These are phyloP conservation scores for Sphaeramia orbicularis DNA, from an alignment of 2,797 vertebrate genomes.

Conservation along the genomic window DNA sequence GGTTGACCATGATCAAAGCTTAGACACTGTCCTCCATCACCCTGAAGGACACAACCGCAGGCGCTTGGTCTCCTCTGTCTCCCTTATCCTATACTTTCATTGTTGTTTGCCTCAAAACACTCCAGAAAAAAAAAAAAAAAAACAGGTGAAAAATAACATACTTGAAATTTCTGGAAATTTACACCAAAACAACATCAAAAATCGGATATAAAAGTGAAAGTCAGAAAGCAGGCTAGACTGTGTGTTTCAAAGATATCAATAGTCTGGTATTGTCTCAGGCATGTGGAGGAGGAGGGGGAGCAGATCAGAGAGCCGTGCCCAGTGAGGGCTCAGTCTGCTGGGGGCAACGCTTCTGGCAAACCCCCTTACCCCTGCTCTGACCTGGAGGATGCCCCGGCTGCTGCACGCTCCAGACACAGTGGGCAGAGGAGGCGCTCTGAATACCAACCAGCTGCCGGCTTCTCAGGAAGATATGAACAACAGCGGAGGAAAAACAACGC, in stretches of 20 bases:
- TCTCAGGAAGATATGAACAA: conserved; percentile 42
- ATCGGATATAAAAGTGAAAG: conserved; percentile 60
- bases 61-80: conserved; percentile 28
- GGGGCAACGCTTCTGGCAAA: conserved; percentile 86
- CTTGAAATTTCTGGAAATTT: conserved; percentile 58
- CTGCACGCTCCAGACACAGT: conserved; percentile 70
- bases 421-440: conserved; percentile 58
- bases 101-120: conserved; percentile 38
- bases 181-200: conserved; percentile 64
- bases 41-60: conserved; percentile 74
- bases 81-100: conserved; percentile 21
- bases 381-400: conserved; percentile 77
- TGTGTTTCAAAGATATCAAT: conserved; percentile 74
- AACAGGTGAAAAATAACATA: conserved; percentile 28
- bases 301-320: conserved; percentile 81
- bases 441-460: conserved; percentile 74
- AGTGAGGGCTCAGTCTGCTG: conserved; percentile 83
- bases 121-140: conserved; percentile 31
- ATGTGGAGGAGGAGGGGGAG: conserved; percentile 52
- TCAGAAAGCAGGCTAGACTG: conserved; percentile 51
- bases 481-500: conserved; percentile 54
- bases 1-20: conserved; percentile 80
- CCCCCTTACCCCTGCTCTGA: conserved; percentile 82
- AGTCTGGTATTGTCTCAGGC: conserved; percentile 75
- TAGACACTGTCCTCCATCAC: conserved; percentile 77